A percentile compares a stretch with the other conserved stretches of the same genome.
Evolutionary conservation across 1,140 invertebrate species (phyloP).

Genomic region (Panulirus ornatus): DNA sequence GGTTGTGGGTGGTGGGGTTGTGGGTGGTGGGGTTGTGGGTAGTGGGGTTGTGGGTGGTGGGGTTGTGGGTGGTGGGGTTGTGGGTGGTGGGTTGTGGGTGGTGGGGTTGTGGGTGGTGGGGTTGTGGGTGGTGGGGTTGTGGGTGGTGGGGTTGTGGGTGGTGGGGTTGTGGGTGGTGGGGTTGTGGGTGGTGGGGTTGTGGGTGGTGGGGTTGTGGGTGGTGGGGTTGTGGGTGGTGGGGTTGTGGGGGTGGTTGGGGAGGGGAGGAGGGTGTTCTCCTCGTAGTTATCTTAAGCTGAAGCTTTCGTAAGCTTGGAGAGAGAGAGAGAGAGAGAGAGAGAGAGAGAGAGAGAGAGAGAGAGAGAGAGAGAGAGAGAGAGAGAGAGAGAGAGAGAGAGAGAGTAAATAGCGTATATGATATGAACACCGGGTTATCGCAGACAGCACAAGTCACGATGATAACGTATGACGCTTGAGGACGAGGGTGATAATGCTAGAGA

Average conservation of each 20-base stretch:
- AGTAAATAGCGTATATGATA: too few species aligned
- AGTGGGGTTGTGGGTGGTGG: background rate
- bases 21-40: background rate
- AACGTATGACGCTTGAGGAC: too few species aligned
- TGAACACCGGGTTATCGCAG: too few species aligned
- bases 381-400: too few species aligned
- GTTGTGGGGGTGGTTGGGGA: background rate
- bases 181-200: background rate
- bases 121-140: background rate
- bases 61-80: background rate
- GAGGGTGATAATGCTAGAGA: background rate
- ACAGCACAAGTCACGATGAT: too few species aligned
- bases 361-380: too few species aligned
- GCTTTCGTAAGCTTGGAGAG: background rate
- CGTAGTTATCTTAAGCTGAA: too few species aligned
- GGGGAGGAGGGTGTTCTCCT: background rate
- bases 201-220: background rate
- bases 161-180: background rate
- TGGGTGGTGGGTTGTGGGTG: background rate
- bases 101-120: background rate
- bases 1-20: background rate
- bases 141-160: background rate
- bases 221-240: background rate
- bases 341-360: background rate
- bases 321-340: slow-evolving; percentile 4